Conservation (phyloP, 2,888 invertebrate species). For the Eutolmus rufibarbis region DNA sequence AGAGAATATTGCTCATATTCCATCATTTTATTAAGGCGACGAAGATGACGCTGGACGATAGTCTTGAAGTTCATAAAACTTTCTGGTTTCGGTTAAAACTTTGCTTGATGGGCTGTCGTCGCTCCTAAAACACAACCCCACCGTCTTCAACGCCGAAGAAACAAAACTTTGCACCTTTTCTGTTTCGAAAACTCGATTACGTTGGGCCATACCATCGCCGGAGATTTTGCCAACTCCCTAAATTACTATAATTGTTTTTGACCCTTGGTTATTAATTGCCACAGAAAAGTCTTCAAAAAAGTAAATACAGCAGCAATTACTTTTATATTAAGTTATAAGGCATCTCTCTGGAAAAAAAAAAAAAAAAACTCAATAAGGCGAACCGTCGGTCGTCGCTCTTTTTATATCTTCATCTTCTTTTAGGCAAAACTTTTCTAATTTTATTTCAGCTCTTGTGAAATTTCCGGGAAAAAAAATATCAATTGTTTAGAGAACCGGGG, state of each 20-base stretch:
- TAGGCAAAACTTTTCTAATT: neutral
- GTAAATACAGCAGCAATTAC: conserved; percentile 6
- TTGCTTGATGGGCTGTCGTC: neutral
- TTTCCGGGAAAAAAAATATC: neutral
- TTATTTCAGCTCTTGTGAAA: neutral
- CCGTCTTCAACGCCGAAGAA: neutral
- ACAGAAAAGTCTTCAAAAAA: conserved; percentile 13
- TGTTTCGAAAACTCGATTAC: neutral
- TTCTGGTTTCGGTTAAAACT: neutral
- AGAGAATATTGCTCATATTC: neutral
- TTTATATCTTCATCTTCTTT: neutral
- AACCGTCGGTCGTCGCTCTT: neutral
- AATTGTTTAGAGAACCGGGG: neutral
- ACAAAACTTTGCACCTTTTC: conserved; percentile 4
- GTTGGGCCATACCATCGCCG: neutral
- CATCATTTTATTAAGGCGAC: neutral
- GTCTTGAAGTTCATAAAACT: conserved; percentile 2
- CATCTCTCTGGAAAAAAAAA: neutral
- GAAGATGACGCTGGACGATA: neutral
- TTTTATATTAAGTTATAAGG: conserved; percentile 30
- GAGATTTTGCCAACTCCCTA: neutral
- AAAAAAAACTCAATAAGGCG: neutral
- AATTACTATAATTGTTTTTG: conserved; percentile 25
- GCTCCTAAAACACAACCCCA: neutral
- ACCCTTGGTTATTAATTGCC: conserved; percentile 20